A percentile compares a stretch with the other conserved stretches of the same genome.
Conservation (phyloP, 2,888 invertebrate genomes). For the Argynnis bischoffii region DNA sequence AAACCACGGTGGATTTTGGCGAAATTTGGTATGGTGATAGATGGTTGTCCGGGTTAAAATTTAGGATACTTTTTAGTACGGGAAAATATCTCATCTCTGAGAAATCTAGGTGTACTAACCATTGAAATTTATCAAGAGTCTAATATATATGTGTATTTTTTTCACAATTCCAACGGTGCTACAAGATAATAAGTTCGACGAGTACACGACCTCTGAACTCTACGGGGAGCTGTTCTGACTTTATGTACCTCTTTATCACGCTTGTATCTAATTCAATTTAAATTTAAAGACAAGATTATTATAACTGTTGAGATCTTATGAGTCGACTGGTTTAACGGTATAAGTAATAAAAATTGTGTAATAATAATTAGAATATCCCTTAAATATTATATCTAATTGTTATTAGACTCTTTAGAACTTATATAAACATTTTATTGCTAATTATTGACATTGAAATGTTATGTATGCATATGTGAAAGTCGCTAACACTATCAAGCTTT, state of each 20-base stretch:
- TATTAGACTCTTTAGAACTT: slow-evolving; percentile 15
- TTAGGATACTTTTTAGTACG: no score
- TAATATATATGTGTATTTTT: no score
- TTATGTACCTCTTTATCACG: slow-evolving; percentile 58
- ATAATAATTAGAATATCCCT: no score
- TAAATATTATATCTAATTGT: no score
- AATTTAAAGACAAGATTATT: slow-evolving; percentile 66
- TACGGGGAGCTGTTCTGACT: slow-evolving; percentile 52
- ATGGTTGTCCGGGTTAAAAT: no score
- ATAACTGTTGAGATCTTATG: background rate
- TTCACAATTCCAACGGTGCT: no score
- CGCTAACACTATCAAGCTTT: slow-evolving; percentile 11
- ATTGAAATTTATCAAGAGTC: no score
- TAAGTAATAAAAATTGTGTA: no score
- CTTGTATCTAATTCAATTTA: slow-evolving; percentile 55
- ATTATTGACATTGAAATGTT: slow-evolving; percentile 2
- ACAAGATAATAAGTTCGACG: slow-evolving; percentile 1
- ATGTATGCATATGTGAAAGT: slow-evolving; percentile 4
- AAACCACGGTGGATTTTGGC: no score
- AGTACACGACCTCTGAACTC: background rate
- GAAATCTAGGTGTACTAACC: no score
- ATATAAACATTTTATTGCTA: slow-evolving; percentile 27
- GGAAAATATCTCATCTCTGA: no score
- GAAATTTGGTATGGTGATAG: no score
- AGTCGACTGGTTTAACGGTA: background rate